A percentile compares a stretch with the other conserved stretches of the same genome.
These are phyloP conservation scores for Patella depressa DNA, from an alignment of 2,888 invertebrate species.

Conservation along the genomic window DNA sequence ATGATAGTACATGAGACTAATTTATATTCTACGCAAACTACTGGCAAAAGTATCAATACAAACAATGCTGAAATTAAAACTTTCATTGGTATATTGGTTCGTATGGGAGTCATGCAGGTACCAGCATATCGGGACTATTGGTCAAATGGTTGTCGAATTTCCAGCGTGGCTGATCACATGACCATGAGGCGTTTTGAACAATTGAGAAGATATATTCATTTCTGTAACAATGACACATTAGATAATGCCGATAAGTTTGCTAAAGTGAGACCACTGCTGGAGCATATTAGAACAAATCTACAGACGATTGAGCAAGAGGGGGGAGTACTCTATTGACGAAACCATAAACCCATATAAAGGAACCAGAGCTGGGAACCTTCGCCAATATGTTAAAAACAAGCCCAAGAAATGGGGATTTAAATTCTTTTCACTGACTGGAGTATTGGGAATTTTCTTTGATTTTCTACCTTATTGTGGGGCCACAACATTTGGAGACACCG, in stretches of 20 bases:
- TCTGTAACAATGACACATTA: background rate
- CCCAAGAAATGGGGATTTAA: conserved; percentile 22
- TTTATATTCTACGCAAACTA: background rate
- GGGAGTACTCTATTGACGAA: conserved; percentile 8
- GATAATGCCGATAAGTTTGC: background rate
- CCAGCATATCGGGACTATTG: background rate
- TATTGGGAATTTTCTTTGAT: conserved; percentile 16
- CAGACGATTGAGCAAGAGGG: background rate
- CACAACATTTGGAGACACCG: background rate
- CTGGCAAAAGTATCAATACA: background rate
- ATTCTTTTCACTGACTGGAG: conserved; percentile 14
- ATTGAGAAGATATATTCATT: background rate
- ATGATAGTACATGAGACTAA: background rate
- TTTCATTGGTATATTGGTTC: background rate
- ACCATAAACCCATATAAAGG: conserved; percentile 21
- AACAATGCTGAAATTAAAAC: background rate
- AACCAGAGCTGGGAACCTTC: conserved; percentile 12
- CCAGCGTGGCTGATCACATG: background rate
- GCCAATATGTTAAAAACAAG: conserved; percentile 21
- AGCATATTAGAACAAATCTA: background rate
- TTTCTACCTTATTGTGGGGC: conserved; percentile 12
- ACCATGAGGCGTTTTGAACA: background rate
- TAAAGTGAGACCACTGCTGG: background rate
- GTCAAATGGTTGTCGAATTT: background rate
- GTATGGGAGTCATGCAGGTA: background rate